Evolutionary conservation across 2,888 invertebrate genomes (phyloP), one percentile per base, ranked within the genome.

Genomic region (Stramonita haemastoma): DNA sequence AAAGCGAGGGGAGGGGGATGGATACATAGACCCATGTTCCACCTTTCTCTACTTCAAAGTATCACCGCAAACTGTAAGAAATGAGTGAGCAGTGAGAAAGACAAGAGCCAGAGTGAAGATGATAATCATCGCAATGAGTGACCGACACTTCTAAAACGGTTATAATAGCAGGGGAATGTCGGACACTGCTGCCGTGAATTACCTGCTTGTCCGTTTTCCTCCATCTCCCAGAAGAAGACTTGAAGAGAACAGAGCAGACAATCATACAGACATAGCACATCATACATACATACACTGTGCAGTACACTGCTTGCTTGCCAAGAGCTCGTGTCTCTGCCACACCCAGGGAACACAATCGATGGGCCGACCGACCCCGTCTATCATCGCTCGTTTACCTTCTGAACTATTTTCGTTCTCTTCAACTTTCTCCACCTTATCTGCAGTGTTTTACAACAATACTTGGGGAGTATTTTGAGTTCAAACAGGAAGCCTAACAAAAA

Each of bases 191-290:
- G 34, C 15, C 34, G 32, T 79, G 32, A 34, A 79, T 91, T 91
- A 91, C 91, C 91, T 91, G 90, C 60, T 36, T 91, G 90, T 70
- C 88, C 57, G 19, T 89, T 87, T 70, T 89, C 89, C 73, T 90
- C 90, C 90, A 90, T 34, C 66, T 89, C 88, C 91, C 91, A 91
- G 77, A 91, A 90, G 88, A 91, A 90, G 89, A 90, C 92, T 91
- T 83, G 73, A 77, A 70, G 70, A 36, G n/a, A 73, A 89, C 66
- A 73, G 29, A 66, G 36, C 73, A 85, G 46, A 36, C 13, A 46
- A 84, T 70, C 46, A 83, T 36, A 46, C 81, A 83, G 13, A 46
- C 81, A 88, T 57, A 83, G 36, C 26, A 19, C 56, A 56, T 56
- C 36, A 79, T 19, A 81, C 32, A 81, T 34, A 60, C 13, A 60